Conservation (phyloP, 2,113 vertebrate species). For the Sylvicapra grimmia region DNA sequence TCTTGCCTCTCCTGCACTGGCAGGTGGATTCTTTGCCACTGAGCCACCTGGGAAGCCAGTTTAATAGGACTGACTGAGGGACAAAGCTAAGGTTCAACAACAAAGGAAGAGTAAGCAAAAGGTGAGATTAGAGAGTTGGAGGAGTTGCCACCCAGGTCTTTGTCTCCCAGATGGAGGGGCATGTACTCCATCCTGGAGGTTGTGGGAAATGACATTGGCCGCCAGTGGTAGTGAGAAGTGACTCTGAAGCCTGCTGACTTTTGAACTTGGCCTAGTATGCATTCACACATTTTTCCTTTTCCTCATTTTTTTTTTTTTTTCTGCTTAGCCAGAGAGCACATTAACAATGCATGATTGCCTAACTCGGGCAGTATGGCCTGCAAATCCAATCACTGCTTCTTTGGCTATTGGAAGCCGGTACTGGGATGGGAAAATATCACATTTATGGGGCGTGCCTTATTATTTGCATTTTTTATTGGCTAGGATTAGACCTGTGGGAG, state of each 20-base stretch:
- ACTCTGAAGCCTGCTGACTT: not conserved
- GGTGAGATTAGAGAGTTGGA: not conserved
- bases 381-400: not conserved
- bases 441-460: not conserved
- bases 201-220: not conserved
- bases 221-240: not conserved
- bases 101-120: not conserved
- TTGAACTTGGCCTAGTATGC: conserved; percentile 61
- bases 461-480: not conserved
- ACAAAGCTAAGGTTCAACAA: not conserved
- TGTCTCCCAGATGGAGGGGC: not conserved
- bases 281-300: conserved; percentile 56
- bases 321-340: conserved; percentile 38
- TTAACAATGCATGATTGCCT: conserved; percentile 24
- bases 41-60: not conserved
- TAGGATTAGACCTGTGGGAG: not conserved
- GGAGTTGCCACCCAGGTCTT: not conserved
- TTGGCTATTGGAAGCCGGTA: not conserved
- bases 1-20: not conserved
- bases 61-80: not conserved
- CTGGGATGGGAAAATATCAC: not conserved
- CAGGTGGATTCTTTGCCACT: not conserved
- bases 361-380: not conserved
- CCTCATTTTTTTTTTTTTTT: conserved; percentile 53
- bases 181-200: not conserved